Base-by-base conservation (phyloP, 2,888 invertebrate genomes). In the Anthrax anthrax region DNA sequence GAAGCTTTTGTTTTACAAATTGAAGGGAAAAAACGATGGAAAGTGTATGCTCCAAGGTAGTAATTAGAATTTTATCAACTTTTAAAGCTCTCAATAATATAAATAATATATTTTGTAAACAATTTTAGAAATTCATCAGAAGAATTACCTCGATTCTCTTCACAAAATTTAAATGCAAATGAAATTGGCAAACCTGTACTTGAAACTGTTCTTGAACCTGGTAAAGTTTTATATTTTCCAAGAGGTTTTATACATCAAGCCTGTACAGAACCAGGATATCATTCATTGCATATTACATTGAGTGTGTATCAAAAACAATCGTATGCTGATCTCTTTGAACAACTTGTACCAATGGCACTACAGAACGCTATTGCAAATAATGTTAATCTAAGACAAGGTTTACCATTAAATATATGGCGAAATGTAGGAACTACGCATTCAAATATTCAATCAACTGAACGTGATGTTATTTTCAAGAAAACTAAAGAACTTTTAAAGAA, bases 1-100 rank as follows among this genome's bases (percentile, higher is more conserved):
- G 98, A 98, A 70, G 97, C 96, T 0, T 98, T 98, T 63, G 81
- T 98, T 41, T 63, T 98, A 42, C 98, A 98, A 72, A 70, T 95
- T 2, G 97, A 98, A 69, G 98, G 98, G 0, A 81, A 82, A 57
- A 98, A 98, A 64, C 79, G 82, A 52, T 98, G 97, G 97, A 80
- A 80, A 55, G 70, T 97, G 13, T 98, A 96, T 46, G 77, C 77
- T 54, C 92, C 96, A 14, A 71, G 74, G 61, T 73, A 64, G 58
- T 56, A 49, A 17, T 17, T 4, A 16, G 13, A 36, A 27, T n/a
- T 18, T 18, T 43, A 23, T 32, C n/a, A n/a, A n/a, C n/a, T n/a
- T n/a, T n/a, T n/a, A n/a, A n/a, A n/a, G n/a, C n/a, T n/a, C n/a
- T n/a, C n/a, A n/a, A n/a, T n/a, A n/a, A n/a, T n/a, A n/a, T n/a